Conservation (phyloP, 2,113 vertebrate species). For the Malurus cyaneus region DNA sequence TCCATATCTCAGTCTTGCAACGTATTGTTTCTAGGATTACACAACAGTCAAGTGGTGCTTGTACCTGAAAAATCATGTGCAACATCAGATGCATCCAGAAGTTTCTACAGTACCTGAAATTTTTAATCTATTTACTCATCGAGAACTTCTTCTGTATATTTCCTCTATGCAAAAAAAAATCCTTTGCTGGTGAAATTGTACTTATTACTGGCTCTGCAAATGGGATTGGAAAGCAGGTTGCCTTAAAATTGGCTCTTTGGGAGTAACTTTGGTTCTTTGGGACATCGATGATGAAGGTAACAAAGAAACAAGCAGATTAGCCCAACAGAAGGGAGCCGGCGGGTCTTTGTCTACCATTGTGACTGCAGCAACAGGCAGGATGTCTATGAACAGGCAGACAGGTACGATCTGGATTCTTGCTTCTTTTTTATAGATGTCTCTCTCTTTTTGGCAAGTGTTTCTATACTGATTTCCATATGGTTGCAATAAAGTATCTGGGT, state of each 20-base stretch:
- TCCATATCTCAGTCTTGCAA: too few relatives aligned
- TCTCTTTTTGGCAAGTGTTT: neutral
- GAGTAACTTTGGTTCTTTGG: slow-evolving; percentile 85
- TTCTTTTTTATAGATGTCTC: neutral
- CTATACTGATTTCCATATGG: neutral
- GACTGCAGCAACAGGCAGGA: slow-evolving; percentile 83
- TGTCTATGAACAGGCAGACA: slow-evolving; percentile 82
- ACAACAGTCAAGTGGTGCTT: too few relatives aligned
- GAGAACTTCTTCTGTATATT: too few relatives aligned
- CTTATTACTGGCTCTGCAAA: slow-evolving; percentile 86
- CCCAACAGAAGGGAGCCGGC: slow-evolving; percentile 58
- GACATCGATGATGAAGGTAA: slow-evolving; percentile 84
- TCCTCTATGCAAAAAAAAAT: too few relatives aligned
- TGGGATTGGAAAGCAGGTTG: slow-evolving; percentile 84
- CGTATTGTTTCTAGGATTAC: too few relatives aligned
- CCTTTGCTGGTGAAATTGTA: slow-evolving; percentile 82
- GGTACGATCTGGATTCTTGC: slow-evolving; percentile 65
- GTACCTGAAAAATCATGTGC: too few relatives aligned
- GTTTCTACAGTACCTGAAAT: too few relatives aligned
- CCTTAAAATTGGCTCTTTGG: slow-evolving; percentile 77
- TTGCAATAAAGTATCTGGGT: neutral
- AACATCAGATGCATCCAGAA: too few relatives aligned
- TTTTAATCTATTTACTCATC: too few relatives aligned
- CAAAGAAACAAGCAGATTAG: slow-evolving; percentile 77
- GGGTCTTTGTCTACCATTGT: slow-evolving; percentile 78